Evolutionary conservation across 2,797 vertebrate species (phyloP), one percentile per base, ranked within the genome.

Genomic region (Leucoraja ocellata): DNA sequence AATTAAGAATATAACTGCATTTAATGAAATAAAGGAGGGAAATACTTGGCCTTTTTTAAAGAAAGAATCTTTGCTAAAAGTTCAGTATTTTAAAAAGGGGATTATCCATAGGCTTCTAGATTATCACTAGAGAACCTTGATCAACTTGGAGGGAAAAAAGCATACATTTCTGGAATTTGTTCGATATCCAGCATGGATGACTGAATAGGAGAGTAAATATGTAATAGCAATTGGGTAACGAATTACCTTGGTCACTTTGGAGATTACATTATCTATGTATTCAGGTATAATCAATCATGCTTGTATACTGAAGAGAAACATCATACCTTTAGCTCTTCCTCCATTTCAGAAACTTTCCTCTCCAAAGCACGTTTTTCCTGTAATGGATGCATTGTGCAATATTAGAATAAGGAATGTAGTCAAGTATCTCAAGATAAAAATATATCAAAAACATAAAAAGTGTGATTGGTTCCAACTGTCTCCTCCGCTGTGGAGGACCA

Each of bases 281-380:
- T 73, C 36, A 46, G 11, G 36, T 36, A 46, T 13, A 74, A 54
- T 14, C 36, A 74, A 92, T 76, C 11, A 46, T 58, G 39, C 28
- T 28, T 14, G 71, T 28, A 54, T 92, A 92, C 46, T 76, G 39
- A 92, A 58, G 71, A 68, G 23, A 79, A 71, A 63, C 93, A 94
- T 93, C 81, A 79, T 97, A 99, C 99, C 98, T 99, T 99, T 95
- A 99, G 94, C 94, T 99, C 98, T 93, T 98, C 98, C 93, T 99
- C 98, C 98, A 99, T 99, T 95, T 98, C 97, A 0, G 98, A 98
- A 94, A 99, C 98, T 95, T 96, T 98, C 95, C 98, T 98, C 95
- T 99, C 98, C 94, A 99, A 96, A 94, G 96, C 97, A 95, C 98
- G 96, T 94, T 98, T 98, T 96, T 99, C 98, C 98, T 99, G 96